Percentiles rank a stretch among this genome's conserved stretches.
Evolutionary conservation across 2,888 invertebrate species (phyloP).

Genomic region (Hydraecia micacea): DNA sequence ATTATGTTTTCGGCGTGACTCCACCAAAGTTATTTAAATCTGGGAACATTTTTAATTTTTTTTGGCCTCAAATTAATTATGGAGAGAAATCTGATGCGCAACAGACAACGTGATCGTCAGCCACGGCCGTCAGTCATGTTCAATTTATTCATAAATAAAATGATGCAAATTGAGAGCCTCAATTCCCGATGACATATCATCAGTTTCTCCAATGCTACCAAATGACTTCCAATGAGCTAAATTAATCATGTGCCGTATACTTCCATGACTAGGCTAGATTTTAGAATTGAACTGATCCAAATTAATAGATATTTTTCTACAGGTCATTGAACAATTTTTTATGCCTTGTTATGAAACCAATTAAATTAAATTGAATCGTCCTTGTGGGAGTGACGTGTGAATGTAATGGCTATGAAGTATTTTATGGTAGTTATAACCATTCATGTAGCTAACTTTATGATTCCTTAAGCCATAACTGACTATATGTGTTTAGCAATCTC

Average conservation of each 20-base stretch:
- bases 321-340: constrained; percentile 51
- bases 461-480: constrained; percentile 23
- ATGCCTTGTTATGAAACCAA: constrained; percentile 50
- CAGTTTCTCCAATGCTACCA: constrained; percentile 37
- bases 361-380: constrained; percentile 61
- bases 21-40: background rate
- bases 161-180: constrained; percentile 45
- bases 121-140: constrained; percentile 29
- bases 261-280: constrained; percentile 47
- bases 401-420: constrained; percentile 48
- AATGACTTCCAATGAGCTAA: constrained; percentile 36
- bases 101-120: constrained; percentile 7
- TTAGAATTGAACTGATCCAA: constrained; percentile 41
- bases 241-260: constrained; percentile 31
- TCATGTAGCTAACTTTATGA: constrained; percentile 49
- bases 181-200: constrained; percentile 44
- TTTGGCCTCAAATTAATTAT: constrained; percentile 30
- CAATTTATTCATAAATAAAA: constrained; percentile 47
- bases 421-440: constrained; percentile 42
- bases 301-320: constrained; percentile 52
- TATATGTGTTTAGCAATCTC: constrained; percentile 28
- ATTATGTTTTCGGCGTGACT: background rate
- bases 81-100: constrained; percentile 34
- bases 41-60: constrained; percentile 28
- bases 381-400: constrained; percentile 60